Base-by-base conservation (phyloP, 2,113 vertebrate genomes). In the Heteronetta atricapilla region DNA sequence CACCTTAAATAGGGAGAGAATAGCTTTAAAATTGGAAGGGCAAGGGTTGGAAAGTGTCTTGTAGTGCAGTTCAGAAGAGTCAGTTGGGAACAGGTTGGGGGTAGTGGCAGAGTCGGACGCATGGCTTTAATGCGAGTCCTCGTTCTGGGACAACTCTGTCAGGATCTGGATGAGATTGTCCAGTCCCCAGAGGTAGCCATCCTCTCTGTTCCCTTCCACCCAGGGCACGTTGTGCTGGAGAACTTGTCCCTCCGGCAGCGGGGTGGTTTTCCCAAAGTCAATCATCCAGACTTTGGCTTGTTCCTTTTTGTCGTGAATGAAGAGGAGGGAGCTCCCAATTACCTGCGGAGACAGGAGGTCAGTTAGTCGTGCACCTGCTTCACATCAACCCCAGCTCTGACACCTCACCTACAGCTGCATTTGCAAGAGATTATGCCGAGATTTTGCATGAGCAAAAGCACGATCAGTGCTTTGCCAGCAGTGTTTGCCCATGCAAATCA, bases 231-330 rank as follows among this genome's bases (percentile, higher is more conserved):
- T 97, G 88, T 99, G 99, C 94, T 96, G 97, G 23, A 99, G 98
- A 89, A 98, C 98, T 84, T 99, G 96, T 59, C 99, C 99, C 13
- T 99, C 99, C 0, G 99, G 98, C 76, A 99, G 98, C 1, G 99
- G 98, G 0, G 98, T 99, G 73, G 99, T 99, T 94, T 99, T 99
- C 91, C 99, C 99, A 52, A 99, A 99, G 98, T 99, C 99, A 34
- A 99, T 99, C 99, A 99, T 99, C 99, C 99, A 99, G 84, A 99
- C 99, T 97, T 99, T 99, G 96, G 99, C 99, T 60, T 98, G 98
- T 16, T 99, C 99, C 42, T 96, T 98, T 89, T 98, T 98, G 98
- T 99, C 99, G 0, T 99, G 99, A 95, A 99, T 99, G 58, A 99
- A 99, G 85, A 99, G 98, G 67, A 99, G 98, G 62, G 99, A 99